Evolutionary conservation across 2,113 vertebrate genomes (phyloP).

Genomic region (Hippolais icterina): DNA sequence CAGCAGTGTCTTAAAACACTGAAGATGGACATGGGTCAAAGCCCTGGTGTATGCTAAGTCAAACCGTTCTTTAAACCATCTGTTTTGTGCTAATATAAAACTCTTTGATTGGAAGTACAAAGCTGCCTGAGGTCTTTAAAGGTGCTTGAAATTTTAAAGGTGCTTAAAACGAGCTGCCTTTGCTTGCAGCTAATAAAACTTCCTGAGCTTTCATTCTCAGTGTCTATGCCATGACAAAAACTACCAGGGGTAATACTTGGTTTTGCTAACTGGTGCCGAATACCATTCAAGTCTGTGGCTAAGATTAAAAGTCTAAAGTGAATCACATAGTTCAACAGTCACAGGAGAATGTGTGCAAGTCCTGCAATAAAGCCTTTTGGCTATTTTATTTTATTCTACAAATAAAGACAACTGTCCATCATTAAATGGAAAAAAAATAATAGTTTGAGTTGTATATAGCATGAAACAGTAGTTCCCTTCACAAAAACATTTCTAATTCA

Average conservation of each 20-base stretch:
- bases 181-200: neutral
- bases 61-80: neutral
- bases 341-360: slow-evolving; percentile 50
- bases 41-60: neutral
- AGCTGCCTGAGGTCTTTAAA: neutral
- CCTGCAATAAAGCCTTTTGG: slow-evolving; percentile 48
- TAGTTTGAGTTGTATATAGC: slow-evolving; percentile 48
- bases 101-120: neutral
- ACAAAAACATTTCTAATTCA: slow-evolving; percentile 72
- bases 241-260: neutral
- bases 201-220: neutral
- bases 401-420: slow-evolving; percentile 64
- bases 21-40: neutral
- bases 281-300: neutral
- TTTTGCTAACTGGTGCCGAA: neutral
- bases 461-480: slow-evolving; percentile 66
- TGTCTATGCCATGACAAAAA: neutral
- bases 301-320: neutral
- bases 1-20: neutral
- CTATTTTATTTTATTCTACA: slow-evolving; percentile 67
- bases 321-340: slow-evolving; percentile 38
- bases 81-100: neutral
- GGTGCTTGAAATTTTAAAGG: neutral
- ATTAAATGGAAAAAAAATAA: slow-evolving; percentile 63
- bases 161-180: neutral